Evolutionary conservation across 2,888 invertebrate species (phyloP), one percentile per base, ranked within the genome.

Genomic region (Mythimna impura): DNA sequence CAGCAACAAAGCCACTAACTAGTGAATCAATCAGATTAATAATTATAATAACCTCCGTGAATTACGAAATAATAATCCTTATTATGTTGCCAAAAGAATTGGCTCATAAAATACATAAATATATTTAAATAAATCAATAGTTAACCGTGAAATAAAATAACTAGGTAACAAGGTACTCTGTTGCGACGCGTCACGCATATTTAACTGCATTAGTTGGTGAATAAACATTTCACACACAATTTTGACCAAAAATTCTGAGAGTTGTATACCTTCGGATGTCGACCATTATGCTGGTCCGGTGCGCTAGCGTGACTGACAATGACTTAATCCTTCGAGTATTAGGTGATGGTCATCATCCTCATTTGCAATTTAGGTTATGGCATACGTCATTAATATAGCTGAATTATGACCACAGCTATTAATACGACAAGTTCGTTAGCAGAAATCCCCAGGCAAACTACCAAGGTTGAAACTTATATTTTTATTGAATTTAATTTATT

Each of bases 311-410:
- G 80, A 85, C 83, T 86, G 79, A 78, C 71, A 71, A 85, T 82
- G 75, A 76, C 62, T 76, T 76, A 80, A 84, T 80, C 82, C 83
- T 82, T 83, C 88, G 60, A 50, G 76, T 86, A 83, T 80, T 83
- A 77, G 85, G 88, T 87, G 84, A 87, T 75, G 88, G 87, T 73
- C 87, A 87, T 71, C 73, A 80, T 77, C 67, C 77, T 84, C 77
- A 85, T 86, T 80, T 85, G 63, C 81, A 80, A 87, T 82, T 87
- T 76, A 30, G 81, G 76, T 83, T 74, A 79, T 66, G 30, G 52
- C 73, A 63, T 58, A 68, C 62, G 61, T 61, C 54, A 43, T 78
- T 64, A 67, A 54, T 62, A 70, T 69, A 3, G 14, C 34, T 50
- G 30, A 72, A 64, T 64, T 82, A 71, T 43, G 61, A 20, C 17